Evolutionary conservation across 2,113 vertebrate species (phyloP), one percentile per base, ranked within the genome.

Genomic region (Semicossyphus pulcher): DNA sequence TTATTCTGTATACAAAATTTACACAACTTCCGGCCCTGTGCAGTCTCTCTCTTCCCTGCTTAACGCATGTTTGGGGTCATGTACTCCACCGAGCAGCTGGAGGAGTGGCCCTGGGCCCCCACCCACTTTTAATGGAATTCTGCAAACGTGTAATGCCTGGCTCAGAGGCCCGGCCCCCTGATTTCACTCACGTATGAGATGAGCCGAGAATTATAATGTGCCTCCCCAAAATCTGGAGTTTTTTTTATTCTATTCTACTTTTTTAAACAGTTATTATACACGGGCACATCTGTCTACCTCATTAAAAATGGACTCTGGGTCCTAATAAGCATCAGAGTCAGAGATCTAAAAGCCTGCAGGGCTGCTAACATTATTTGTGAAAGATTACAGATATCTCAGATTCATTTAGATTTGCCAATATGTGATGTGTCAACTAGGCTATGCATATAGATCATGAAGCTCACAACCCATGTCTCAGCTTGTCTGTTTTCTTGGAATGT

Each of bases 101-200:
- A 65, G 85, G 70, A 25, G 80, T 21, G 59, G 70, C 56, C 72
- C 45, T 0, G 7, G 39, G 41, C 51, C 66, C 45, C 54, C 81
- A 47, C 86, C 88, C 76, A 69, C 84, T 69, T 73, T 57, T 86
- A 69, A 34, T 79, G 91, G 88, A 93, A 90, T 92, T 85, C 70
- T 95, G 94, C 90, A 91, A 89, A 94, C 92, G 92, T 94, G 92
- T 91, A 88, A 89, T 57, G 54, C 11, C 18, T 36, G 82, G 61
- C 54, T 47, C 25, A 32, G 36, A 83, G 59, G 66, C 53, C 72
- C 21, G n/a, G 12, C 70, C 34, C 44, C 63, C 77, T 18, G 49
- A 60, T 10, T 51, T 54, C 28, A 63, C 39, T 59, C 53, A 57
- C 31, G 29, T 21, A 53, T 63, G 69, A 57, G 28, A 28, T 10